phyloP scores from a whole-genome alignment of 2,888 invertebrate species.

The Myopa testacea region DNA sequence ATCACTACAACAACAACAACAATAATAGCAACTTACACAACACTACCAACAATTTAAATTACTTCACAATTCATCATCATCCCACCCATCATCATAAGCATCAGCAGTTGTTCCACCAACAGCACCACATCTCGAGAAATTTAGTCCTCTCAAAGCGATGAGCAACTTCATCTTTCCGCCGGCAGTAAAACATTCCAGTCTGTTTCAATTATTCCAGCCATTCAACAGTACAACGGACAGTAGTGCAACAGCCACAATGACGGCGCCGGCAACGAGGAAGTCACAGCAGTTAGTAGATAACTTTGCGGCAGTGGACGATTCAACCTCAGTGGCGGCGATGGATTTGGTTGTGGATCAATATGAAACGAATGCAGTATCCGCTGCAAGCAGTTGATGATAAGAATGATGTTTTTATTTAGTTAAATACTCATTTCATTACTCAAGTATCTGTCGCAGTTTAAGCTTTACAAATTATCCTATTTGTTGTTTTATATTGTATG shows the following conservation, averaged over 20 bases:
- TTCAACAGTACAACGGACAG: constrained; percentile 17
- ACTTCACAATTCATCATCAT: constrained; percentile 45
- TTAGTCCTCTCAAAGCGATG: constrained; percentile 69
- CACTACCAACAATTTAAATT: constrained; percentile 44
- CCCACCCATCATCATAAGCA: constrained; percentile 20
- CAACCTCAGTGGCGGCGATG: not conserved
- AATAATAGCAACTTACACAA: constrained; percentile 43
- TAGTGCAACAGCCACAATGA: not conserved
- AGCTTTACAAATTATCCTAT: too few species aligned
- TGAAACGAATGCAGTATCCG: not conserved
- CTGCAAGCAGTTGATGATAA: constrained; percentile 9
- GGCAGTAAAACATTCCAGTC: constrained; percentile 65
- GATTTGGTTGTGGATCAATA: not conserved
- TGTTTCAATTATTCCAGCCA: constrained; percentile 64
- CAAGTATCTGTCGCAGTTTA: too few species aligned
- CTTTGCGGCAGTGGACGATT: not conserved
- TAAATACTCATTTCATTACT: constrained; percentile 14
- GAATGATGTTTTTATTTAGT: not conserved
- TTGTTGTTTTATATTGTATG: too few species aligned
- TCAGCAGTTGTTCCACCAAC: constrained; percentile 14
- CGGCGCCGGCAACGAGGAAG: not conserved
- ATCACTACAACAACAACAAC: not conserved
- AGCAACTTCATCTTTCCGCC: constrained; percentile 67
- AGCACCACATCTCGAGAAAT: constrained; percentile 60
- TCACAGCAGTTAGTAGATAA: not conserved